These are phyloP conservation scores for Symphodus melops DNA, from an alignment of 2,113 vertebrate genomes.

Conservation along the genomic window DNA sequence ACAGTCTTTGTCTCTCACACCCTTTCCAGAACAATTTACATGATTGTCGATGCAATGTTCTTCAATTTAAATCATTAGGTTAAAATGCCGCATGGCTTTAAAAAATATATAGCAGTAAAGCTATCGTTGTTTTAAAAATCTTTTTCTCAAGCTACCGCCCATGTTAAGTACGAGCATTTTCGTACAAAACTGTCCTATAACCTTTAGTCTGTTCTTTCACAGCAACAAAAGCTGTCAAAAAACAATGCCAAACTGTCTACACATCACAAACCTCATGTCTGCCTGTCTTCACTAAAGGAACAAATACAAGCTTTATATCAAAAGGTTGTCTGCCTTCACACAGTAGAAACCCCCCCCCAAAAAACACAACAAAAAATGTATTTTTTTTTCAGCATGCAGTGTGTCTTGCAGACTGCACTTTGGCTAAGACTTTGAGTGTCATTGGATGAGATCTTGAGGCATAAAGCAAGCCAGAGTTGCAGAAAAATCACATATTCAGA, in stretches of 20 bases:
- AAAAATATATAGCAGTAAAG: neutral
- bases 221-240: neutral
- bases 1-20: neutral
- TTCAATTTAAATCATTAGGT: neutral
- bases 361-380: too few relatives aligned
- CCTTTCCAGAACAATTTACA: neutral
- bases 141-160: neutral
- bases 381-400: too few relatives aligned
- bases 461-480: too few relatives aligned
- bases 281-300: neutral
- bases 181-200: neutral
- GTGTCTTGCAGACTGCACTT: too few relatives aligned
- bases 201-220: conserved; percentile 10
- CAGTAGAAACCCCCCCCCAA: too few relatives aligned
- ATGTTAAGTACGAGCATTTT: neutral
- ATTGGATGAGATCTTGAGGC: too few relatives aligned
- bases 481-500: too few relatives aligned
- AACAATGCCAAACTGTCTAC: neutral
- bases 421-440: too few relatives aligned
- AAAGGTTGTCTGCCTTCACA: too few relatives aligned
- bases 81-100: neutral
- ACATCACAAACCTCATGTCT: neutral
- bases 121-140: too few relatives aligned
- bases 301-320: too few relatives aligned
- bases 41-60: neutral